Evolutionary conservation across 2,797 vertebrate genomes (phyloP).

Genomic region (Ambastaia sidthimunki): DNA sequence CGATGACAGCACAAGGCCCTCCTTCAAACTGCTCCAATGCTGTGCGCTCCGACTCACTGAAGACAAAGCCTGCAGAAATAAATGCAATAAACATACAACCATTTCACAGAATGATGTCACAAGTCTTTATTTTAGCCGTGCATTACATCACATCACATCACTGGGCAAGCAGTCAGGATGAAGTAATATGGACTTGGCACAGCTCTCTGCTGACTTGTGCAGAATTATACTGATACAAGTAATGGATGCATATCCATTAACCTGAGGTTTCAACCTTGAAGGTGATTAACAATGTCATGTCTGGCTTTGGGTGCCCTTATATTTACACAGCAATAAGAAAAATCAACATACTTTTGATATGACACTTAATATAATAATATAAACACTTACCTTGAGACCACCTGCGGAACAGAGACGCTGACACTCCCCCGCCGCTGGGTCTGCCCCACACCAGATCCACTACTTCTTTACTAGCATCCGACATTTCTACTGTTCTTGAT

Average conservation of each 20-base stretch:
- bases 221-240: slow-evolving; percentile 1
- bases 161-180: not conserved
- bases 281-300: not conserved
- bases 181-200: slow-evolving; percentile 8
- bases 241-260: not conserved
- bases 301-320: no score
- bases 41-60: slow-evolving; percentile 90
- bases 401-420: slow-evolving; percentile 92
- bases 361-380: no score
- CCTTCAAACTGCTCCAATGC: slow-evolving; percentile 98
- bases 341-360: not conserved
- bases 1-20: slow-evolving; percentile 97
- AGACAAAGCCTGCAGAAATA: slow-evolving; percentile 87
- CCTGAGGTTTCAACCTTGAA: not conserved
- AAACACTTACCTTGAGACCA: slow-evolving; percentile 91
- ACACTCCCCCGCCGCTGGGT: slow-evolving; percentile 83
- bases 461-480: slow-evolving; percentile 89
- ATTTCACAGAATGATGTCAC: not conserved
- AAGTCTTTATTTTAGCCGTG: not conserved
- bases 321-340: no score
- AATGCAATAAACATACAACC: slow-evolving; percentile 22
- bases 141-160: slow-evolving; percentile 20
- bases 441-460: slow-evolving; percentile 95
- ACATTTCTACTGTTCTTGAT: slow-evolving; percentile 73
- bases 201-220: slow-evolving; percentile 8